Conservation (phyloP, 64 coral and sea anemone species). For the Astreopora myriophthalma region DNA sequence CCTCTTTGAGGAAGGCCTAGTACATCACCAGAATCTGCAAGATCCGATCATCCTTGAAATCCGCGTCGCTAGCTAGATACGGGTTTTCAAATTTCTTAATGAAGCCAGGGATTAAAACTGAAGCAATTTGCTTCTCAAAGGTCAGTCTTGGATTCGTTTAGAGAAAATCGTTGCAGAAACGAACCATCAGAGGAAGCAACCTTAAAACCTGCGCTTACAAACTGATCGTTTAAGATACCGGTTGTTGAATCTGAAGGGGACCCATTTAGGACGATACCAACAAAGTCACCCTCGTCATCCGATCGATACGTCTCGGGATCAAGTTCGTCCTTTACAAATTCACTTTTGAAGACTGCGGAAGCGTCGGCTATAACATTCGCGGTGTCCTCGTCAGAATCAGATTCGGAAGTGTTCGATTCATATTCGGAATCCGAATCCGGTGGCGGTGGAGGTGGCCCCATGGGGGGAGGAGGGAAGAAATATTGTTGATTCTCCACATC, state of each 20-base stretch:
- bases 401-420: not conserved
- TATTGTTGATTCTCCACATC: not conserved
- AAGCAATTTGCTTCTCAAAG: not conserved
- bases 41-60: not conserved
- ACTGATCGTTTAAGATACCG: not conserved
- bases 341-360: not conserved
- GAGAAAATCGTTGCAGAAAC: not conserved
- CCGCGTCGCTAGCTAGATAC: too few relatives aligned
- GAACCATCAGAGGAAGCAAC: not conserved
- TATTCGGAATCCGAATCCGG: slow-evolving; percentile 6
- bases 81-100: not conserved
- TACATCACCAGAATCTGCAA: too few relatives aligned
- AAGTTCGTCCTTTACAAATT: not conserved
- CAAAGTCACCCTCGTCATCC: slow-evolving; percentile 6
- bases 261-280: not conserved
- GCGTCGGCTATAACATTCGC: not conserved
- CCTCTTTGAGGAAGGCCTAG: too few relatives aligned
- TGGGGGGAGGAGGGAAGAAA: not conserved
- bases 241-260: slow-evolving; percentile 5
- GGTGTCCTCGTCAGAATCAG: not conserved
- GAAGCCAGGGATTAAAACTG: not conserved
- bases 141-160: not conserved
- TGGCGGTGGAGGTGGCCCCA: not conserved
- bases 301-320: not conserved
- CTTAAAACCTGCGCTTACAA: not conserved